A percentile compares a stretch with the other conserved stretches of the same genome.
phyloP scores from a whole-genome alignment of 2,797 vertebrate species.

The Semotilus atromaculatus region DNA sequence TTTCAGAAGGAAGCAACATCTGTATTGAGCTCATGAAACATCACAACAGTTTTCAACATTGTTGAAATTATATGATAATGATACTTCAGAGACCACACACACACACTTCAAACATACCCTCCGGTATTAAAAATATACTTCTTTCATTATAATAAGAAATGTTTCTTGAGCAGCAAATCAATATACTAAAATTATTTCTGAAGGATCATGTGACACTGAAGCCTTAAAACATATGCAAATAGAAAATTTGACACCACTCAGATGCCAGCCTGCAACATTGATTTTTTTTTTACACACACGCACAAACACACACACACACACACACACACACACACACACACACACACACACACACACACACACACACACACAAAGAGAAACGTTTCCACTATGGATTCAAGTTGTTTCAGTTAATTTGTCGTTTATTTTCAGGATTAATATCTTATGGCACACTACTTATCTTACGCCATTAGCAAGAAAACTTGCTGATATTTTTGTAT shows the following conservation, averaged over 20 bases:
- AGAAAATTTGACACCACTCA: too few species aligned
- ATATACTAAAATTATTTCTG: too few species aligned
- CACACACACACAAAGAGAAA: not conserved
- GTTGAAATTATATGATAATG: too few species aligned
- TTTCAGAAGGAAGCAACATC: slow-evolving; percentile 7
- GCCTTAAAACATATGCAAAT: too few species aligned
- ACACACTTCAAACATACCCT: slow-evolving; percentile 21
- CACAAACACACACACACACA: slow-evolving; percentile 7
- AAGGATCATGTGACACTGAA: too few species aligned
- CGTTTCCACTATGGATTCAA: not conserved
- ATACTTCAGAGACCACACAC: slow-evolving; percentile 10
- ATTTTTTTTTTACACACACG: too few species aligned
- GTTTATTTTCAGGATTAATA: not conserved
- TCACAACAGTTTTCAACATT: too few species aligned
- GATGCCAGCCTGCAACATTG: too few species aligned
- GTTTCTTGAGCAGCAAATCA: too few species aligned
- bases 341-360: too few species aligned
- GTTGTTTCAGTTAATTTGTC: not conserved
- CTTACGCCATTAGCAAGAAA: not conserved
- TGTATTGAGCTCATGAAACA: not conserved
- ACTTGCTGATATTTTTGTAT: not conserved
- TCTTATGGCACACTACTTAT: not conserved
- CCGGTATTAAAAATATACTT: not conserved
- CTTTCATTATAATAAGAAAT: too few species aligned
- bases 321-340: not conserved